Evolutionary conservation across 2,888 invertebrate species (phyloP).

Genomic region (Lottia gigantea): DNA sequence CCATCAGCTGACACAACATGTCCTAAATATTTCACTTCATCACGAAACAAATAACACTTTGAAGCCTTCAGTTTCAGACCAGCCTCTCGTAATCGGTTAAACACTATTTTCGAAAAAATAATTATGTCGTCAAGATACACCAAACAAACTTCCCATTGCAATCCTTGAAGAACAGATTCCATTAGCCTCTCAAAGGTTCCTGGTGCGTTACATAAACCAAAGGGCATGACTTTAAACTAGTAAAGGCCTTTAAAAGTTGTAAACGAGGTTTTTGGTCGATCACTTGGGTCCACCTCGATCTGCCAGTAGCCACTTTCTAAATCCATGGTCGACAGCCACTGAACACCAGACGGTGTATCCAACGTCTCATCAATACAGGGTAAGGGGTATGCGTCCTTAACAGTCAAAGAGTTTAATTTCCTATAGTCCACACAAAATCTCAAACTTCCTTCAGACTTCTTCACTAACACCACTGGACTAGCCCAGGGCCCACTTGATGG

Average conservation of each 20-base stretch:
- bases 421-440: background rate
- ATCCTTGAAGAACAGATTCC: no score
- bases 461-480: constrained; percentile 1
- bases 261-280: background rate
- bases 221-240: background rate
- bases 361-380: background rate
- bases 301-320: background rate
- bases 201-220: no score
- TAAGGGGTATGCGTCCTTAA: constrained; percentile 3
- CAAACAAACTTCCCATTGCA: no score
- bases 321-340: constrained; percentile 9
- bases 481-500: constrained; percentile 1
- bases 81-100: background rate
- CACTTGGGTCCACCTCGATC: background rate
- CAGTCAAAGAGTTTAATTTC: background rate
- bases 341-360: background rate
- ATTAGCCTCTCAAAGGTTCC: no score
- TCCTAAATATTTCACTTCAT: constrained; percentile 19
- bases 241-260: background rate
- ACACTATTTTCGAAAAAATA: background rate
- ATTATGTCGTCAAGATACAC: constrained; percentile 5
- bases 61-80: constrained; percentile 25
- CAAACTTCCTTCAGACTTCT: background rate
- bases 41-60: constrained; percentile 28
- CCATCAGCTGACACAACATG: constrained; percentile 13